Evolutionary conservation across 1,140 invertebrate genomes (phyloP), one percentile per base, ranked within the genome.

Genomic region (Drosophila ironensis): DNA sequence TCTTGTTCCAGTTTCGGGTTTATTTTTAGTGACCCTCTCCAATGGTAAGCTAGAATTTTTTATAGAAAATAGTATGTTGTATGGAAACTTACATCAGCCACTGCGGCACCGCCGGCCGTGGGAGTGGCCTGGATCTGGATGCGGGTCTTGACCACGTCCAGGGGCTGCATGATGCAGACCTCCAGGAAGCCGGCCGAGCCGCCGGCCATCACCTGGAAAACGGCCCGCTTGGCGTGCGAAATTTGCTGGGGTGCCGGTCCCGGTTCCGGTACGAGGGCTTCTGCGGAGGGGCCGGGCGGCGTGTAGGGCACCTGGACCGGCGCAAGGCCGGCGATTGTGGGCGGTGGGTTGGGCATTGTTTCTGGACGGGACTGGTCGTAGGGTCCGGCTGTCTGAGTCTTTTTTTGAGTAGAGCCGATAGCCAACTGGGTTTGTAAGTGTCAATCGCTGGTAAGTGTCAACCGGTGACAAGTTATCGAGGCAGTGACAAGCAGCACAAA

Each of bases 121-220:
- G 78, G 69, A 1, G 46, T 51, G 9, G 74, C 25, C 89, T 96
- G 95, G 24, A 97, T 92, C 90, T 97, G 96, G 69, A 97, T 93
- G 51, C 96, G 91, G 4, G 97, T 98, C 92, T 98, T 98, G 0
- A 98, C 93, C 48, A 98, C 91, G 91, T 98, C 97, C 86, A 98
- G 91, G 1, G 97, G 97, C 91, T 98, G 97, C 97, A 98, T 98
- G 51, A 98, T 95, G 84, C 95, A 97, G 41, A 98, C 96, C 93
- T 98, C 97, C 9, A 98, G 93, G 90, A 98, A 97, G 64, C 97
- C 96, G 70, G 97, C 97, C 64, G 95, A 96, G 53, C 97, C 97
- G 53, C 97, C 97, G 70, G 97, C 94, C 25, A 93, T 93, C 73
- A 98, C 94, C 92, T 98, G 96, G 89, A 97, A 94, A 1, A 92